Conservation (phyloP, 2,113 vertebrate genomes). For the Todiramphus saurophagus region DNA sequence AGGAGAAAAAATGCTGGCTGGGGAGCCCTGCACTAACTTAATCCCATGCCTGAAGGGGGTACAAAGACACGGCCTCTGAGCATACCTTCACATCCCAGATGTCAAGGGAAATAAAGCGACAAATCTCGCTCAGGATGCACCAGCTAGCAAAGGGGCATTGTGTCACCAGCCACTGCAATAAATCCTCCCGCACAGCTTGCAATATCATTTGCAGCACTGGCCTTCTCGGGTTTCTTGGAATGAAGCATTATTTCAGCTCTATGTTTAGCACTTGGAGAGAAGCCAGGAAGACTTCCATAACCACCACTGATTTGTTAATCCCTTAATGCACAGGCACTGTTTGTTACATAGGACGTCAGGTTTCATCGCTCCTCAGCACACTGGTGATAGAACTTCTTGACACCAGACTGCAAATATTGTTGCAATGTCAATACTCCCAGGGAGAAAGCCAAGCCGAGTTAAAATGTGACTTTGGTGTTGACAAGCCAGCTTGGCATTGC, state of each 20-base stretch:
- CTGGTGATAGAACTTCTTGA: slow-evolving; percentile 53
- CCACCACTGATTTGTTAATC: slow-evolving; percentile 59
- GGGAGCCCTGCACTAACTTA: background rate
- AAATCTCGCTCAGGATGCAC: background rate
- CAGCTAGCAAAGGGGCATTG: background rate
- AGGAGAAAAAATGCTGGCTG: background rate
- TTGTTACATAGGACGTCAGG: slow-evolving; percentile 51
- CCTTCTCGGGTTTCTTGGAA: background rate
- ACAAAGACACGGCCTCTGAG: background rate
- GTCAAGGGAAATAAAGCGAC: background rate
- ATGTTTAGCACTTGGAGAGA: slow-evolving; percentile 18
- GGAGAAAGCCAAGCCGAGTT: slow-evolving; percentile 9
- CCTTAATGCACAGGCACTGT: slow-evolving; percentile 54
- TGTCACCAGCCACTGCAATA: background rate
- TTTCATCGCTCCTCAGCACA: slow-evolving; percentile 18
- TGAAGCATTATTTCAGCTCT: slow-evolving; percentile 31
- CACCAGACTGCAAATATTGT: slow-evolving; percentile 50
- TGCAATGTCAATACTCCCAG: slow-evolving; percentile 40
- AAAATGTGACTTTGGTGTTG: slow-evolving; percentile 51
- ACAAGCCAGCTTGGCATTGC: slow-evolving; percentile 24
- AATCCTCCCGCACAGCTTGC: background rate
- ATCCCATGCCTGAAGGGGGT: background rate
- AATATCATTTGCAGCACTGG: background rate
- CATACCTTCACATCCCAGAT: background rate
- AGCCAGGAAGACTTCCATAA: slow-evolving; percentile 63